These are phyloP conservation scores for Cercocebus atys DNA, from an alignment of 2,113 vertebrate species.

Conservation along the genomic window DNA sequence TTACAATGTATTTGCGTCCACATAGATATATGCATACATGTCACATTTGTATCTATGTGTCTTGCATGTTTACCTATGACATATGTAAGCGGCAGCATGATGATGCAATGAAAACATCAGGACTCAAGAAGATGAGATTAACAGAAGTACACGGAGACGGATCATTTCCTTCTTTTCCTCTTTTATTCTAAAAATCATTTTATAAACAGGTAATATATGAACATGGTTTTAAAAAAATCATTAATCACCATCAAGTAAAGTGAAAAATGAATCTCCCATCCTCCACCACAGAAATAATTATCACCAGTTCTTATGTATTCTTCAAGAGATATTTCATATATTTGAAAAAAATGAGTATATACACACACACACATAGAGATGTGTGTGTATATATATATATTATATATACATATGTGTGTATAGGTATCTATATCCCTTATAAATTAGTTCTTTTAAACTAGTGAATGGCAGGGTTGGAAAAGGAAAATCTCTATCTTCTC, in stretches of 20 bases:
- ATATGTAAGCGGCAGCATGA: background rate
- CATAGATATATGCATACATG: background rate
- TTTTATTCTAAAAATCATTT: slow-evolving; percentile 20
- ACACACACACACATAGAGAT: background rate
- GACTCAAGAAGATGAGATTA: background rate
- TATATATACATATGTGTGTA: too few relatives aligned
- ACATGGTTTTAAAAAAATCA: background rate
- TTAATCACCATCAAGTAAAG: background rate
- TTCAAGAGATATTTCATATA: background rate
- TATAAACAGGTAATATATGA: background rate
- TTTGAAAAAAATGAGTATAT: background rate
- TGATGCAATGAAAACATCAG: background rate
- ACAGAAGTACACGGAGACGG: background rate
- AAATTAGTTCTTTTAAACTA: slow-evolving; percentile 17
- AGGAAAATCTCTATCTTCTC: background rate
- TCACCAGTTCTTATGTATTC: background rate
- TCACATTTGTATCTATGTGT: background rate
- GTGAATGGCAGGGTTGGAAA: background rate
- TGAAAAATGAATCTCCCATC: background rate
- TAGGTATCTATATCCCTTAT: background rate
- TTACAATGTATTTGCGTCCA: background rate
- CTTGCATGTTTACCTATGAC: background rate
- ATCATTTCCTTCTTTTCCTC: background rate
- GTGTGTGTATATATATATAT: background rate
- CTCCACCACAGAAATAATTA: background rate